Percentiles rank a stretch among this genome's conserved stretches.
These are phyloP conservation scores for Microcebus griseorufus DNA, from an alignment of 2,113 vertebrate genomes.

Conservation along the genomic window DNA sequence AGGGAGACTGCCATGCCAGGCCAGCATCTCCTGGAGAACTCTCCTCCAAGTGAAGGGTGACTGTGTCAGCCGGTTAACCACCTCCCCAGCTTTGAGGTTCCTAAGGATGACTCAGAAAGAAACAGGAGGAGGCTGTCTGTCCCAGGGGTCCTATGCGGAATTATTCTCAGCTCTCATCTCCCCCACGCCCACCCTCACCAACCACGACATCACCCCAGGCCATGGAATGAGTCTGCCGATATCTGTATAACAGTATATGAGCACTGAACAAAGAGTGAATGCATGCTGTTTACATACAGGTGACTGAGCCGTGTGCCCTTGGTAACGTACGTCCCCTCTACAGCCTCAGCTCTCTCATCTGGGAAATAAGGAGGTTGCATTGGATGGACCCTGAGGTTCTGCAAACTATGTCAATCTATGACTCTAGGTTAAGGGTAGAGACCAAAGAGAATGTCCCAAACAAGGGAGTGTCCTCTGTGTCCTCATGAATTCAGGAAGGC, in stretches of 20 bases:
- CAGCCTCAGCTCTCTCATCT: neutral
- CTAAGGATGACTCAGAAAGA: neutral
- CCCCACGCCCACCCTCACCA: accelerated
- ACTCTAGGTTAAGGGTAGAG: neutral
- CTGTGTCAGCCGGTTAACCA: neutral
- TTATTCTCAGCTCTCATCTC: neutral
- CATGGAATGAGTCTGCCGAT: too few species aligned
- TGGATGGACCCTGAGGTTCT: neutral
- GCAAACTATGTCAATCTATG: neutral
- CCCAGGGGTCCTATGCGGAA: neutral
- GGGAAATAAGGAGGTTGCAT: neutral
- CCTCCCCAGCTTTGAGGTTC: neutral
- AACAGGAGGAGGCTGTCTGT: neutral
- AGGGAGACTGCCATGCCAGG: neutral
- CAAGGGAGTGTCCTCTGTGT: neutral
- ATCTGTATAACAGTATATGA: neutral
- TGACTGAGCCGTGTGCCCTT: neutral
- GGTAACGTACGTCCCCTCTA: too few species aligned
- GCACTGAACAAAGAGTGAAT: neutral
- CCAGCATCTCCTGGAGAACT: neutral
- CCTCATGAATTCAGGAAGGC: neutral
- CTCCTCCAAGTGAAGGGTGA: neutral
- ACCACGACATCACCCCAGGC: neutral
- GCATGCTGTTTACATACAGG: neutral
- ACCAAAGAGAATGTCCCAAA: neutral